phyloP scores from a whole-genome alignment of 92 coral and sea anemone species.

The Zoanthus sansibaricus region DNA sequence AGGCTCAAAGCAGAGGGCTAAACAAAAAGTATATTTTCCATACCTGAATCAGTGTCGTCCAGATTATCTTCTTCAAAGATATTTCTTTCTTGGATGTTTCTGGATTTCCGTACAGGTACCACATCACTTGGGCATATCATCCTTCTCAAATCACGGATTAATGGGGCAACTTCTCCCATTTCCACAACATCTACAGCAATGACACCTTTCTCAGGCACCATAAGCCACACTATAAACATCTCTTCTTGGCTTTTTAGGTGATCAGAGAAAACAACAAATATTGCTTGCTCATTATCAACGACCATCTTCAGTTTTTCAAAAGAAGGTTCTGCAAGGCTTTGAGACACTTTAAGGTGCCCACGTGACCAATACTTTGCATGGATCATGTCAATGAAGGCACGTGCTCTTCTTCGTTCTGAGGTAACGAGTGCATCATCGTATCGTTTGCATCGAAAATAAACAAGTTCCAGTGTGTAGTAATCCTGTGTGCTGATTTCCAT shows the following conservation, averaged over 20 bases:
- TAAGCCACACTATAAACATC: slow-evolving; percentile 4
- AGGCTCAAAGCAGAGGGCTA: no score
- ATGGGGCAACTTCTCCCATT: neutral
- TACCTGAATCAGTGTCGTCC: neutral
- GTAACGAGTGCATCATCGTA: slow-evolving; percentile 16
- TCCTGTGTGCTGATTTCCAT: neutral
- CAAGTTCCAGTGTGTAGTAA: slow-evolving; percentile 12
- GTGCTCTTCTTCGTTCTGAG: slow-evolving; percentile 39
- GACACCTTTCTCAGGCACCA: slow-evolving; percentile 12
- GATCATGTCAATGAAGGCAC: slow-evolving; percentile 37
- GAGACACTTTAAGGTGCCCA: neutral
- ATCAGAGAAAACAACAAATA: slow-evolving; percentile 24
- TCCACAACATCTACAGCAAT: neutral
- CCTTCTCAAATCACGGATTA: slow-evolving; percentile 3
- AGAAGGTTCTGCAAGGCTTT: neutral
- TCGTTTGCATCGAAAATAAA: neutral
- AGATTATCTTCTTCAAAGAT: neutral
- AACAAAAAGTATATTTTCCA: neutral
- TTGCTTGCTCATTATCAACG: slow-evolving; percentile 9
- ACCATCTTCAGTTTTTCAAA: slow-evolving; percentile 5
- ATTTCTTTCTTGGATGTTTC: slow-evolving; percentile 19
- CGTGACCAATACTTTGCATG: neutral
- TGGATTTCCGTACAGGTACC: slow-evolving; percentile 28
- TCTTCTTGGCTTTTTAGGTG: neutral
- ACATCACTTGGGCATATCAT: slow-evolving; percentile 9